Percentiles rank a stretch among this genome's conserved stretches.
These are phyloP conservation scores for Horisme vitalbata DNA, from an alignment of 2,888 invertebrate species.

Conservation along the genomic window DNA sequence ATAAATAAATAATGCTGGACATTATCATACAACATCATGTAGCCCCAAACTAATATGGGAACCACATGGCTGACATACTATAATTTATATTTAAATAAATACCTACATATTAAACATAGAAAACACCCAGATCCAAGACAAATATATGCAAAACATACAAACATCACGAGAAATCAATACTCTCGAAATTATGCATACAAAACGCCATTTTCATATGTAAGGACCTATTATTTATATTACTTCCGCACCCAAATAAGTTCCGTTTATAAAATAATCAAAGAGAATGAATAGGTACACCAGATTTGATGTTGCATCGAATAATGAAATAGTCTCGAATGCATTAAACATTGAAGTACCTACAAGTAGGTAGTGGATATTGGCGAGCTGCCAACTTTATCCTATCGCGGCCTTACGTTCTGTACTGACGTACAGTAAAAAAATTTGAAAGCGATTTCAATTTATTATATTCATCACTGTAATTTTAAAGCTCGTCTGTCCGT, in stretches of 20 bases:
- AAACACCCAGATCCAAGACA: too few species aligned
- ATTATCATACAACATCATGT: too few species aligned
- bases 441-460: conserved; percentile 58
- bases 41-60: too few species aligned
- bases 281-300: conserved; percentile 18
- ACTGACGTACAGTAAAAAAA: conserved; percentile 32
- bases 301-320: conserved; percentile 36
- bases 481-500: conserved; percentile 33
- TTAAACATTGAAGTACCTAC: conserved; percentile 57
- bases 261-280: conserved; percentile 13
- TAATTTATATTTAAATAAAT: too few species aligned
- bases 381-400: conserved; percentile 46
- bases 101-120: too few species aligned
- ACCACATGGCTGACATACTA: too few species aligned
- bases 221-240: not conserved
- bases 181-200: too few species aligned
- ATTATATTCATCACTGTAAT: conserved; percentile 36
- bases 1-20: too few species aligned
- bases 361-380: conserved; percentile 49
- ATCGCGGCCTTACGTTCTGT: conserved; percentile 37
- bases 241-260: conserved; percentile 3
- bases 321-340: conserved; percentile 52
- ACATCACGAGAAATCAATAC: too few species aligned
- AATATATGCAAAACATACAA: too few species aligned
- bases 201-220: too few species aligned